phyloP scores from a whole-genome alignment of 2,888 invertebrate species.

The Rotaria socialis region DNA sequence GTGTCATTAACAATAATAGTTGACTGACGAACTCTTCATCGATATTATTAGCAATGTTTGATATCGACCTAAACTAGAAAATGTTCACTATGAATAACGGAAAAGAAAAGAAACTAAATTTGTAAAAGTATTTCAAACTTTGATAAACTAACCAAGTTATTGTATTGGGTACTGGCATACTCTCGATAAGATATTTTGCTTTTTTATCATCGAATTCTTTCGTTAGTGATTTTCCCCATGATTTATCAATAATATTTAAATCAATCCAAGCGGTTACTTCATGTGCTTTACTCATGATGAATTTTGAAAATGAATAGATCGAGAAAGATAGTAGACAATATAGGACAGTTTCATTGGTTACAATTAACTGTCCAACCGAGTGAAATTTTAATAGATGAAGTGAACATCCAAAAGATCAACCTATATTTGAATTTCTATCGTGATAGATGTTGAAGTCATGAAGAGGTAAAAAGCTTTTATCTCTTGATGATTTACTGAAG shows the following conservation, averaged over 20 bases:
- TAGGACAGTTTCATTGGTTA: not conserved
- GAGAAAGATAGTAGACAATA: not conserved
- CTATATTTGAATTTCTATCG: too few relatives aligned
- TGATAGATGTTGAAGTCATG: too few relatives aligned
- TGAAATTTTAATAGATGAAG: not conserved
- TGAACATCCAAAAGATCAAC: not conserved
- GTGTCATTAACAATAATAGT: not conserved
- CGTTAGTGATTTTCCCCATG: conserved; percentile 19
- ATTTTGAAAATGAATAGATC: not conserved
- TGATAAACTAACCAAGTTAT: not conserved
- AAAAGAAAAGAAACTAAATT: too few relatives aligned
- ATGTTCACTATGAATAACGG: too few relatives aligned
- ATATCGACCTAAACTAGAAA: not conserved
- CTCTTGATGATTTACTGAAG: too few relatives aligned
- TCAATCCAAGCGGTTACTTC: conserved; percentile 32
- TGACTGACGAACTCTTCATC: conserved; percentile 23
- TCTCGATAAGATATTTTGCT: conserved; percentile 13
- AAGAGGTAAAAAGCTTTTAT: too few relatives aligned
- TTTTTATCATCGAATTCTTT: conserved; percentile 35
- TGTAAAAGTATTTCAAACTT: too few relatives aligned
- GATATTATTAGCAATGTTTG: conserved; percentile 4
- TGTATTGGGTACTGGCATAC: conserved; percentile 24
- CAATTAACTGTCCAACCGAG: not conserved
- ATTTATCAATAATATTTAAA: conserved; percentile 33
- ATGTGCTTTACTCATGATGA: conserved; percentile 16